Evolutionary conservation across 2,888 invertebrate genomes (phyloP).

Genomic region (Protula sp.): DNA sequence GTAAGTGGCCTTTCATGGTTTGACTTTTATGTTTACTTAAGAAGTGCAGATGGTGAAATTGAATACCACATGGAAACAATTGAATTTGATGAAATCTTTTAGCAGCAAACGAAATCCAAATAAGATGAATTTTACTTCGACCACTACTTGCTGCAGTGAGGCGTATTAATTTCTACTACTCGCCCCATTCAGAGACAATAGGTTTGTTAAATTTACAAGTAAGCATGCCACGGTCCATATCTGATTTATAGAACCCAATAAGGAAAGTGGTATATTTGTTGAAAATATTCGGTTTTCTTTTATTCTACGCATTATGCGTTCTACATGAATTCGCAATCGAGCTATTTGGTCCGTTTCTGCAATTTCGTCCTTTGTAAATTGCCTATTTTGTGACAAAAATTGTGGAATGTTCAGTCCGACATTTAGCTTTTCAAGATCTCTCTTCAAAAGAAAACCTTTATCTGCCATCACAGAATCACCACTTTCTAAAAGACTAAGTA

Average conservation of each 20-base stretch:
- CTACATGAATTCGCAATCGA: slow-evolving; percentile 12
- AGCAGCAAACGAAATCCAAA: background rate
- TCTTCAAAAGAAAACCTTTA: slow-evolving; percentile 20
- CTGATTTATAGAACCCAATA: slow-evolving; percentile 5
- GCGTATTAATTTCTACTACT: too few species aligned
- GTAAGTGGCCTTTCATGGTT: background rate
- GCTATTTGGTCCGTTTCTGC: slow-evolving; percentile 13
- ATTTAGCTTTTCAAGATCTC: slow-evolving; percentile 11
- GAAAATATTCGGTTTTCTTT: slow-evolving; percentile 15
- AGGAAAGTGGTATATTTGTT: slow-evolving; percentile 1
- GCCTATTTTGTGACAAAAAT: slow-evolving; percentile 2
- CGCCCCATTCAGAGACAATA: too few species aligned
- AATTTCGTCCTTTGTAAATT: slow-evolving; percentile 9
- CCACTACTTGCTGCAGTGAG: too few species aligned
- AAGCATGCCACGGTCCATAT: slow-evolving; percentile 7
- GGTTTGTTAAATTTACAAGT: background rate
- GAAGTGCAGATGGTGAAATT: background rate
- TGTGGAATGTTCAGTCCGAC: slow-evolving; percentile 19
- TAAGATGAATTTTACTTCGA: background rate
- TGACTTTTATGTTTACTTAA: slow-evolving; percentile 1
- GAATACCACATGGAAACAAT: background rate
- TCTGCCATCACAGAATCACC: slow-evolving; percentile 26
- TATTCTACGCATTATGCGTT: slow-evolving; percentile 8
- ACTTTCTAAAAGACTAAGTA: slow-evolving; percentile 17
- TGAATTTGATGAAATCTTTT: background rate